Evolutionary conservation across 2,888 invertebrate species (phyloP).

Genomic region (Oxytorus armatus): DNA sequence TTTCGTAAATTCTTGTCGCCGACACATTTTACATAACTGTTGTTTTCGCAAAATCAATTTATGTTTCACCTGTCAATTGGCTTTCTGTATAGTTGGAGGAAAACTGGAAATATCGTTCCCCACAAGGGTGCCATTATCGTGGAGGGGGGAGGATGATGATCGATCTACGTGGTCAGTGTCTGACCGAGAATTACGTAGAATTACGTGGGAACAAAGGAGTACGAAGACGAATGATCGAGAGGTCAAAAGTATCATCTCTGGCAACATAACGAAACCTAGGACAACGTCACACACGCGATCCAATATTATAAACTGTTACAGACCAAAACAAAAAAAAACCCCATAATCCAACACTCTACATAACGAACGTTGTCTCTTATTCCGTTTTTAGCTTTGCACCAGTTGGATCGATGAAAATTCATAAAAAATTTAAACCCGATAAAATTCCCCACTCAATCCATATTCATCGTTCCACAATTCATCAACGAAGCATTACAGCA

Average conservation of each 20-base stretch:
- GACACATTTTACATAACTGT: too few species aligned
- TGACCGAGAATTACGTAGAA: slow-evolving; percentile 28
- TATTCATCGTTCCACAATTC: neutral
- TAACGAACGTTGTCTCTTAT: too few species aligned
- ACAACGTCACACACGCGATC: neutral
- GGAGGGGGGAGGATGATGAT: too few species aligned
- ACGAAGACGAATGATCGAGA: slow-evolving; percentile 48
- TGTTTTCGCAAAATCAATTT: too few species aligned
- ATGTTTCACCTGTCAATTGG: too few species aligned
- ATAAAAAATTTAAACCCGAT: neutral
- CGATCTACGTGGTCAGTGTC: slow-evolving; percentile 41
- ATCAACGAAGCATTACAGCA: neutral
- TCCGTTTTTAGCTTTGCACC: neutral
- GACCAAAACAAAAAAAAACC: neutral
- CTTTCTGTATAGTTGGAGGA: too few species aligned
- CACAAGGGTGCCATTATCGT: slow-evolving; percentile 31
- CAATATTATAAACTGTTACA: neutral
- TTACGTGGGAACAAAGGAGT: slow-evolving; percentile 5
- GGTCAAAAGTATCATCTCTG: slow-evolving; percentile 44
- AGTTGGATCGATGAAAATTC: neutral
- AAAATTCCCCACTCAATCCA: too few species aligned
- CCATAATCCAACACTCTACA: too few species aligned
- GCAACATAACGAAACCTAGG: slow-evolving; percentile 7
- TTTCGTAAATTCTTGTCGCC: too few species aligned
- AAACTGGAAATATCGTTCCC: too few species aligned